Conservation (phyloP, 2,113 vertebrate genomes). For the Heloderma charlesbogerti region DNA sequence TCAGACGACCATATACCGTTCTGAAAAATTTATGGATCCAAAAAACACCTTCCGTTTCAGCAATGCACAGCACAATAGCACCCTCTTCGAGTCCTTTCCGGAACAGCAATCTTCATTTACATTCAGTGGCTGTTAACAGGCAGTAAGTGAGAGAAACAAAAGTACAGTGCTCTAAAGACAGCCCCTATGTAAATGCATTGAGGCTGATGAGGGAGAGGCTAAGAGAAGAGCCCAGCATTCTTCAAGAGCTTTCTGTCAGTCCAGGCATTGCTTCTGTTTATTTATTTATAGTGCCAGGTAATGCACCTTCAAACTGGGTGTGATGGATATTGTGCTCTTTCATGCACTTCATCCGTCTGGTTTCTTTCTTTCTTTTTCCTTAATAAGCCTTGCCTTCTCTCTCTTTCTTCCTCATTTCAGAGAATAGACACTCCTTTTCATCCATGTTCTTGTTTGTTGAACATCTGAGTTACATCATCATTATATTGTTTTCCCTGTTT, state of each 20-base stretch:
- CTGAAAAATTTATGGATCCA: neutral
- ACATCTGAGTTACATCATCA: neutral
- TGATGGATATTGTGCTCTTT: neutral
- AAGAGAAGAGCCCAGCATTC: neutral
- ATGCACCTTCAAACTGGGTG: neutral
- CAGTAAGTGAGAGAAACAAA: neutral
- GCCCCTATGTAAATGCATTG: neutral
- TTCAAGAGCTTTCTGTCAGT: neutral
- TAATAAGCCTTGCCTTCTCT: neutral
- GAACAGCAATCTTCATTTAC: neutral
- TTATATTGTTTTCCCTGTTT: neutral
- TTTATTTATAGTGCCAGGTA: neutral
- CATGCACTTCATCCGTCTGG: neutral
- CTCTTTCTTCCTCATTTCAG: neutral
- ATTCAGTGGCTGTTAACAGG: neutral
- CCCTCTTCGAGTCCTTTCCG: slow-evolving; percentile 11
- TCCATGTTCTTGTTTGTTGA: neutral
- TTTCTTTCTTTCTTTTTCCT: neutral
- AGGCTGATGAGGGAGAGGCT: neutral
- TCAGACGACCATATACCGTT: neutral
- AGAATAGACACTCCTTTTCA: neutral
- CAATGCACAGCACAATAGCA: neutral
- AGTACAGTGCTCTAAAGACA: neutral
- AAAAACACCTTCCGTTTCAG: neutral
- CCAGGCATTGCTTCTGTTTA: neutral